phyloP scores from a whole-genome alignment of 2,113 vertebrate species.

The Chaetura pelagica region DNA sequence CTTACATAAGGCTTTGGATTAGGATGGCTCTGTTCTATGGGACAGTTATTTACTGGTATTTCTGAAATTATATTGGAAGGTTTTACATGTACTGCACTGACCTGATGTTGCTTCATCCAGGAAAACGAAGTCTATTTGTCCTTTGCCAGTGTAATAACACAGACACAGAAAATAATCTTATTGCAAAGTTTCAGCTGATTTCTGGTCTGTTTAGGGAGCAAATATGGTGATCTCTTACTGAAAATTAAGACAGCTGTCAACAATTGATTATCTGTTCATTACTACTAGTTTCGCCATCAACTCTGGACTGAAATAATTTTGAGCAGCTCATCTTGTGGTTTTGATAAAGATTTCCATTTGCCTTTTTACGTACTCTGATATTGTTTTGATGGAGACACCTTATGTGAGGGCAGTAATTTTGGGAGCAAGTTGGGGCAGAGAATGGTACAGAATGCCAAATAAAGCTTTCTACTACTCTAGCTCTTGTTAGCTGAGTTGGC shows the following conservation, averaged over 20 bases:
- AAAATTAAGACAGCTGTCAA: background rate
- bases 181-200: background rate
- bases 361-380: background rate
- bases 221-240: background rate
- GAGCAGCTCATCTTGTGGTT: background rate
- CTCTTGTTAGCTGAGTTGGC: background rate
- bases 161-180: background rate
- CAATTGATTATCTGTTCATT: background rate
- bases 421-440: background rate
- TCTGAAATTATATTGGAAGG: fast-evolving
- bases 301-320: background rate
- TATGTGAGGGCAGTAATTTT: background rate
- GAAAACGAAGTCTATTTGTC: background rate
- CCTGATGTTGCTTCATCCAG: background rate
- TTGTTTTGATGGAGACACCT: background rate
- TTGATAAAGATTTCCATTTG: background rate
- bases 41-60: background rate
- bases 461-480: background rate
- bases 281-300: background rate
- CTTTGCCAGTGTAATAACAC: background rate
- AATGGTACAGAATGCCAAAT: background rate
- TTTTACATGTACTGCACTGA: background rate
- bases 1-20: background rate
- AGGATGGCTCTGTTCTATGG: background rate
- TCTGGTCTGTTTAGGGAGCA: background rate